Conservation (phyloP, 1,140 invertebrate genomes). For the Sycophila sp. region DNA sequence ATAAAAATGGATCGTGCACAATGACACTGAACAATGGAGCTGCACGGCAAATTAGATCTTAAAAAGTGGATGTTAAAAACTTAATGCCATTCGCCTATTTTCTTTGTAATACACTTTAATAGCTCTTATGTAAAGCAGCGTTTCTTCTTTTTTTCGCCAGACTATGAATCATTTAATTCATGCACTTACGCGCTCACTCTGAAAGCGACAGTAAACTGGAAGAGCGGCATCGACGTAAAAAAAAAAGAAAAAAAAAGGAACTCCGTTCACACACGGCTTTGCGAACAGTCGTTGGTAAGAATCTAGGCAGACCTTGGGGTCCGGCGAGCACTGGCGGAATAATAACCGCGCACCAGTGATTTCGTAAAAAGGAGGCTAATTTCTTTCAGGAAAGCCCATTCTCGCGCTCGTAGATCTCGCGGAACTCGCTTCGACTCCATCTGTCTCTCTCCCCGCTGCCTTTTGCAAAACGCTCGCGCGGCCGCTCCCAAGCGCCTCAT, state of each 20-base stretch:
- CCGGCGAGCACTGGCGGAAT: too few relatives aligned
- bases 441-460: neutral
- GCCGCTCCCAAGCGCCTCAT: slow-evolving; percentile 6
- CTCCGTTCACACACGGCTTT: neutral
- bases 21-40: too few relatives aligned
- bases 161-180: neutral
- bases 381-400: slow-evolving; percentile 11
- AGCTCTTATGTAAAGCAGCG: neutral
- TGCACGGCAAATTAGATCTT: too few relatives aligned
- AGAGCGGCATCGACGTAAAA: neutral
- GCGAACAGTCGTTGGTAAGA: neutral
- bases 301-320: neutral
- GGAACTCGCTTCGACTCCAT: neutral
- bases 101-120: too few relatives aligned
- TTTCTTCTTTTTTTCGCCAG: neutral
- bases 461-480: neutral
- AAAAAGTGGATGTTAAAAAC: too few relatives aligned
- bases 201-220: neutral
- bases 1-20: too few relatives aligned
- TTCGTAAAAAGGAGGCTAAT: slow-evolving; percentile 22
- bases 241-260: neutral
- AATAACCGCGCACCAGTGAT: slow-evolving; percentile 3
- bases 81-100: too few relatives aligned
- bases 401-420: neutral
- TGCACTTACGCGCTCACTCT: neutral